Conservation (phyloP, 2,888 invertebrate genomes). For the Apantesis nais region DNA sequence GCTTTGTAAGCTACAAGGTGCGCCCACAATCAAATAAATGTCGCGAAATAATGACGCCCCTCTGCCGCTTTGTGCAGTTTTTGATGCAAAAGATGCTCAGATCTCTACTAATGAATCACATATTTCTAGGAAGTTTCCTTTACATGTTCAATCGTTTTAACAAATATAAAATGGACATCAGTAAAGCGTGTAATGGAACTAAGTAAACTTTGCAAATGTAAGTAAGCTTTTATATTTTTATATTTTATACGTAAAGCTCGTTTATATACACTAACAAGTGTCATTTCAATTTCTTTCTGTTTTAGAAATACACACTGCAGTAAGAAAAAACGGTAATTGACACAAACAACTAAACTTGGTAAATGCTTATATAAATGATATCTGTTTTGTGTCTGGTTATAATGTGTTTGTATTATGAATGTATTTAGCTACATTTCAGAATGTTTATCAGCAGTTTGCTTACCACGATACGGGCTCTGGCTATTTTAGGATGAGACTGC, state of each 20-base stretch:
- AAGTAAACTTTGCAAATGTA: background rate
- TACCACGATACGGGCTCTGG: no score
- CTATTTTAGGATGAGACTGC: no score
- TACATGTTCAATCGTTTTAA: background rate
- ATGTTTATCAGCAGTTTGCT: no score
- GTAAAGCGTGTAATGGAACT: background rate
- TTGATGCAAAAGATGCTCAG: constrained; percentile 37
- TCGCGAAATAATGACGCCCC: constrained; percentile 55
- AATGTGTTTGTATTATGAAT: no score
- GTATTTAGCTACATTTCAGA: no score
- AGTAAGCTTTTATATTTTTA: background rate
- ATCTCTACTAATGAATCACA: constrained; percentile 25
- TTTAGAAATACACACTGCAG: no score
- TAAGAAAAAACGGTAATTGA: no score
- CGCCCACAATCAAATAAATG: constrained; percentile 68
- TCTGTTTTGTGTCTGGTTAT: no score
- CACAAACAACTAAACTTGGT: no score
- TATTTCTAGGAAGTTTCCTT: constrained; percentile 4
- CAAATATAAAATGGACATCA: background rate
- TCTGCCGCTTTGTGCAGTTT: constrained; percentile 30
- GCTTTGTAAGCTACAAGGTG: constrained; percentile 77
- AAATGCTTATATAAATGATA: no score
- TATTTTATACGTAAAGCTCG: background rate
- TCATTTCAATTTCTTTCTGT: no score
- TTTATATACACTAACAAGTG: no score